Evolutionary conservation across 2,888 invertebrate species (phyloP), one percentile per base, ranked within the genome.

Genomic region (Neoitamus cyanurus): DNA sequence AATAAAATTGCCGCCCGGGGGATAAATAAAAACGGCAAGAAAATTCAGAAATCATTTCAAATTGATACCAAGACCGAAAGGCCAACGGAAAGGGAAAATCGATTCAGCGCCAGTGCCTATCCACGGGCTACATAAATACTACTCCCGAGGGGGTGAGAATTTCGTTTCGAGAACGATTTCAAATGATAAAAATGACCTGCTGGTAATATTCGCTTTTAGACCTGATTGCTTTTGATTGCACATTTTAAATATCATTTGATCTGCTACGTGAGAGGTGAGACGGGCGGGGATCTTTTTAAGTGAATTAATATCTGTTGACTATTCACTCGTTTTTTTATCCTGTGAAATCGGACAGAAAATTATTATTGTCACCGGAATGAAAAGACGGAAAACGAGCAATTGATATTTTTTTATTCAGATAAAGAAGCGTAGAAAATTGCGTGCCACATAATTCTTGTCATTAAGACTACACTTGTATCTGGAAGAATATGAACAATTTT

Each of bases 41-140:
- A 78, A 78, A 78, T 78, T 78, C 78, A 78, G 48, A 78, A 78
- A 78, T 78, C 78, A 78, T 78, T 78, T 78, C 48, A 78, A 48
- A 78, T 42, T 78, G 48, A 78, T 78, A 37, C 42, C 30, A 70
- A 70, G 70, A 28, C 31, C 7, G 31, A 70, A 13, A 70, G 28
- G 70, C 0, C 20, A 42, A 28, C 75, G n/a, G 70, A 42, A 42
- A 73, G 36, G 73, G 46, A 36, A 73, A 42, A 75, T 75, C 75
- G 75, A 75, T 75, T 28, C 75, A 58, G 58, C 11, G 25, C 20
- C 58, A 58, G 25, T 58, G 37, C 42, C 42, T 37, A 75, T 20
- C 75, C 75, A 28, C 42, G n/a, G 37, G 75, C 37, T 25, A 37
- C 42, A 75, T 75, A 75, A 75, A 75, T 75, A 42, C 42, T 75